A percentile compares a stretch with the other conserved stretches of the same genome.
These are phyloP conservation scores for Trogon surrucura DNA, from an alignment of 2,113 vertebrate genomes.

Conservation along the genomic window DNA sequence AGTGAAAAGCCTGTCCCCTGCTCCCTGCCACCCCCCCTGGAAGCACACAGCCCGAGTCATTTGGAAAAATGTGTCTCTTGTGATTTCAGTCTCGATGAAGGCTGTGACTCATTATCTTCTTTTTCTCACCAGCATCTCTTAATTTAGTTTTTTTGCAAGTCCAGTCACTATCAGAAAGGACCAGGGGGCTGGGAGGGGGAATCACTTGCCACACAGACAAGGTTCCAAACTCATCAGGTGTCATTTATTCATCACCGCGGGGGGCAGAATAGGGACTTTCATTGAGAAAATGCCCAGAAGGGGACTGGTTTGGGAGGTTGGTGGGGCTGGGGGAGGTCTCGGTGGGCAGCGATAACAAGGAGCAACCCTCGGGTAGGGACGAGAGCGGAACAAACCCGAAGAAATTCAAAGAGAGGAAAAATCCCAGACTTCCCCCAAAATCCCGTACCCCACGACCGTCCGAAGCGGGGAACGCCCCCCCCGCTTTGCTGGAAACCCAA, in stretches of 20 bases:
- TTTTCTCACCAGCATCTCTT: background rate
- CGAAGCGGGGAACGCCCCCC: background rate
- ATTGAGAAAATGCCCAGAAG: background rate
- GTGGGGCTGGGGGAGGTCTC: too few species aligned
- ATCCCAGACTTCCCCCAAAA: background rate
- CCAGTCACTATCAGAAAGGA: background rate
- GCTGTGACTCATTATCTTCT: constrained; percentile 30
- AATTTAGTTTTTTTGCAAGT: background rate
- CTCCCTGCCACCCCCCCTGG: background rate
- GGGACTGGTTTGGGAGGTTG: fast-evolving
- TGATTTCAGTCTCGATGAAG: constrained; percentile 11
- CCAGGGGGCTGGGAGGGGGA: background rate
- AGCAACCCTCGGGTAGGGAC: background rate
- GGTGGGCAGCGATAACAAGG: background rate
- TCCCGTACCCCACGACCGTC: fast-evolving
- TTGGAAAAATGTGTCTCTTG: constrained; percentile 54
- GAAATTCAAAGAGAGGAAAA: background rate
- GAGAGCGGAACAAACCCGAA: background rate
- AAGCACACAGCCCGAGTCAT: constrained; percentile 18
- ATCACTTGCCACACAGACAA: background rate
- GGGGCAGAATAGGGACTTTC: background rate
- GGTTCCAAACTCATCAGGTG: background rate
- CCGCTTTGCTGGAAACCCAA: too few species aligned
- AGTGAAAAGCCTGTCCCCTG: background rate
- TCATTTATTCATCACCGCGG: background rate